Base-by-base conservation (phyloP, 23 tunicate genomes). In the Phallusia fumigata region DNA sequence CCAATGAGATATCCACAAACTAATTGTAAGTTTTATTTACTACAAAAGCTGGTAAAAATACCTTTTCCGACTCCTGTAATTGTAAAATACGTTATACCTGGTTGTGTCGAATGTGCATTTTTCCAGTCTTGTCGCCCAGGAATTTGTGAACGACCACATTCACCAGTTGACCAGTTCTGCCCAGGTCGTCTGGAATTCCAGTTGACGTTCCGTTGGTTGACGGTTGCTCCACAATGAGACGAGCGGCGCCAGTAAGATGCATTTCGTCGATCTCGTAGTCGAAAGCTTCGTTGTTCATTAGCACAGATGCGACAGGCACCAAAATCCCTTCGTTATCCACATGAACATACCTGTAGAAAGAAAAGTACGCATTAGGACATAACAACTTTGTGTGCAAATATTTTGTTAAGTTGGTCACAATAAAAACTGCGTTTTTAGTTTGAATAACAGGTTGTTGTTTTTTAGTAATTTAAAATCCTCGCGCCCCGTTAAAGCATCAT, bases 171-270 rank as follows among this genome's bases (percentile, higher is more conserved):
- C 83, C 83, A 19, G 83, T 52, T 80, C 83, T 58, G 8, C 74
- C 74, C 6, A 80, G 74, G 19, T 32, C 83, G 52, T 80, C 83
- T 10, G 79, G 79, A 22, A 53, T 35, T 36, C 18, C 24, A 77
- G 34, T 35, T 18, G 80, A 35, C 0, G 80, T 28, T 10, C 5
- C 35, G 24, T 32, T 72, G 0, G 31, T 80, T 30, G 31, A 0
- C 6, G 51, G 74, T 80, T 80, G 74, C 28, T 52, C 74, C 31
- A 80, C 31, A n/a, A 80, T 80, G 74, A 80, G 74, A 22, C 83
- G 83, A 24, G 83, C 83, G 24, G 83, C 83, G 0, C 83, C 83
- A 33, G 83, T 80, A 19, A 80, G 64, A 53, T 52, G 36, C 73
- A 53, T 8, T 52, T 80, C 83, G 19, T 80, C 83, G 31, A 80